Evolutionary conservation across 1,140 invertebrate species (phyloP), one percentile per base, ranked within the genome.

Genomic region (Drosophila bocqueti): DNA sequence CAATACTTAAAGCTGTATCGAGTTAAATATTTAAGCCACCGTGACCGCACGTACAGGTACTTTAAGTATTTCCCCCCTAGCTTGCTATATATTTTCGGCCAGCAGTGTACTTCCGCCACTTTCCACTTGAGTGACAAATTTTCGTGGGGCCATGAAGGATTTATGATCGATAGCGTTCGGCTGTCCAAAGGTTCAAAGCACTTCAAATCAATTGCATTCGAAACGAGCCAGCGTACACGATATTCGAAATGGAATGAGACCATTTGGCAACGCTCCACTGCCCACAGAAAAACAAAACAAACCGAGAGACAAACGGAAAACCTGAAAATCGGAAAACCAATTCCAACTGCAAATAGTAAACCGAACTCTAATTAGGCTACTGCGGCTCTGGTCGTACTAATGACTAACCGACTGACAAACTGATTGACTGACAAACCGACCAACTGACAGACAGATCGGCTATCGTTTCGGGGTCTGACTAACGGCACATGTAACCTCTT

Each of bases 41-140:
- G 18, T 36, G n/a, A 54, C 29, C 13, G 13, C 50, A 54, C 50
- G 50, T 54, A 50, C 45, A 13, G 18, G 9, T 52, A 40, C 21
- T 38, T 40, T 9, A 38, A 50, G 29, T 9, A 59, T 24, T 31
- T 31, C 2, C 29, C 11, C 10, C 6, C 3, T 18, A 31, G 6
- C 10, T 31, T 34, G 36, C 16, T 8, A 24, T 43, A 71, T 8
- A 31, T n/a, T 69, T 60, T 60, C 29, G 54, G 36, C 29, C 24
- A n/a, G 26, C 38, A 50, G 66, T 61, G 60, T 78, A 73, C 73
- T 77, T 74, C 57, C 68, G 76, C 78, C 68, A 66, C 78, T 81
- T 81, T 85, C 75, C 83, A 85, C 78, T 85, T 71, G 82, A 85
- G 54, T 81, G 71, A 57, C 61, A 72, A 50, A 67, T 47, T 55